phyloP scores from a whole-genome alignment of 2,113 vertebrate genomes.

The Dipodomys merriami region DNA sequence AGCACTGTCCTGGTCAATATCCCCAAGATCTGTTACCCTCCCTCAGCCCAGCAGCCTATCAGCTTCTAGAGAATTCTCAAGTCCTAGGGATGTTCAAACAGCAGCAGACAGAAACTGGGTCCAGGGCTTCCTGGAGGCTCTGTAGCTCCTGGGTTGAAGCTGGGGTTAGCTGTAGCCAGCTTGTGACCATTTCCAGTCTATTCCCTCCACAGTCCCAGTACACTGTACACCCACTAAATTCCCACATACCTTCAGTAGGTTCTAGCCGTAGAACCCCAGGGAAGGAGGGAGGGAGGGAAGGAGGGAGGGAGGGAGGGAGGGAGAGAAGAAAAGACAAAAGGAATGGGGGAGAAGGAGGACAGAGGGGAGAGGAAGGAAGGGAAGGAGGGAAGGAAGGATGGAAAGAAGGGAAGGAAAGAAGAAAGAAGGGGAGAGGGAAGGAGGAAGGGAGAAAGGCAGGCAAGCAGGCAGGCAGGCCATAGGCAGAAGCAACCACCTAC shows the following conservation, averaged over 20 bases:
- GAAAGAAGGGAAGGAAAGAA: background rate
- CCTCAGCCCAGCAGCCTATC: background rate
- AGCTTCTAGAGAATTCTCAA: conserved; percentile 27
- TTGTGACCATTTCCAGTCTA: background rate
- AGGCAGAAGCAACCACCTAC: conserved; percentile 78
- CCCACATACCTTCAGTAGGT: background rate
- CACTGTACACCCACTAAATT: background rate
- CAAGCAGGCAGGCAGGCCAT: background rate
- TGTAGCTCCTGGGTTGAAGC: background rate
- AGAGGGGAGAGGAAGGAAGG: background rate
- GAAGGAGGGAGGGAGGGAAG: background rate
- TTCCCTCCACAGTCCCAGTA: background rate
- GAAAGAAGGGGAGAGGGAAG: background rate
- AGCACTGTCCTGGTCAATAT: fast-evolving
- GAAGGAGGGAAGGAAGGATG: background rate
- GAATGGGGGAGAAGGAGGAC: background rate
- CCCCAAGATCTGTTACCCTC: background rate
- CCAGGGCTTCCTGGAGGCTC: background rate
- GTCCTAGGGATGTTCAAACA: background rate
- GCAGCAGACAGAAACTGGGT: background rate
- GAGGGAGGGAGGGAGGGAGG: background rate
- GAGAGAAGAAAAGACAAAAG: background rate
- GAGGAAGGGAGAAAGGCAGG: background rate
- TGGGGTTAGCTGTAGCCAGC: background rate
- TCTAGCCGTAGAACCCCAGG: background rate